Evolutionary conservation across 2,888 invertebrate genomes (phyloP), one percentile per base, ranked within the genome.

Genomic region (Formica aserva): DNA sequence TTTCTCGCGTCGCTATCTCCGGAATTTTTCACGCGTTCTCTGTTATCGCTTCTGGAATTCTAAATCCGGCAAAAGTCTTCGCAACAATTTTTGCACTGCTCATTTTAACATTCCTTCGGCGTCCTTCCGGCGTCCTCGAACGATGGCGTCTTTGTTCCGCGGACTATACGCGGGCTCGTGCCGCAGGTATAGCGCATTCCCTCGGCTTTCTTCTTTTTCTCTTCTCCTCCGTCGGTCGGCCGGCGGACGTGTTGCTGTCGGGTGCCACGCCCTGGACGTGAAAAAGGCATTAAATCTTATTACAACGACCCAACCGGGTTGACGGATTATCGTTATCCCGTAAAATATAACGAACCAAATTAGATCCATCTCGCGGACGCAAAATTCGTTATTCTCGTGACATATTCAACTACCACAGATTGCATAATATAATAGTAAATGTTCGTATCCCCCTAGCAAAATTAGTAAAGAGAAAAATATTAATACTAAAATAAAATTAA

Each of bases 261-360:
- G 41, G 55, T 60, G 85, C 85, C 85, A 85, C 85, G 80, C 85
- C 85, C 85, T 80, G 69, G 29, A 71, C 60, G 63, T 71, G 83
- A 77, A 75, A 80, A 84, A 63, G 63, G 38, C 69, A 65, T 84
- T 80, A 83, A 83, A 69, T 84, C 80, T 84, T 62, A 69, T 85
- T 80, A 83, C 74, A 13, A 55, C 11, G 29, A 9, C 9, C 67
- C 41, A 77, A 35, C 5, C 38, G n/a, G 4, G 5, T 15, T 22
- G 22, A 11, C 41, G 15, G 29, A 38, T 78, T 22, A 71, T 71
- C 41, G 41, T 67, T 77, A 67, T 22, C 26, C 11, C 18, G 22
- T 48, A 22, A 66, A 35, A 48, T 35, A 66, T 41, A 41, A 52
- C 38, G 9, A 38, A 13, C 22, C 6, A 71, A 78, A 41, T 38